Evolutionary conservation across 2,888 invertebrate genomes (phyloP).

Genomic region (Blera fallax): DNA sequence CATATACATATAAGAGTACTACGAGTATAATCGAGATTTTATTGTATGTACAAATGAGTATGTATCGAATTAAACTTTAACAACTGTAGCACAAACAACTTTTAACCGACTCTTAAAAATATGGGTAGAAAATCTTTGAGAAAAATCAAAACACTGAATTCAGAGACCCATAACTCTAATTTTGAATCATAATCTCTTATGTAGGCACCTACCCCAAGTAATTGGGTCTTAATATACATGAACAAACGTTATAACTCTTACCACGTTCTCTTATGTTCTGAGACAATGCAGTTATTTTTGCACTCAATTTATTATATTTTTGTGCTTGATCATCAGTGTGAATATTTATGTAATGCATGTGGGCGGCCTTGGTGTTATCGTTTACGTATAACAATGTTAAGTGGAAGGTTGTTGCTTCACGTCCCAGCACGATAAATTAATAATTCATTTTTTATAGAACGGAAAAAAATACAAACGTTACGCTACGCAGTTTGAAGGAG

Average conservation of each 20-base stretch:
- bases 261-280: background rate
- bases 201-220: background rate
- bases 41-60: no score
- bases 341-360: conserved; percentile 27
- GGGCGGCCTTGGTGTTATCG: conserved; percentile 25
- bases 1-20: no score
- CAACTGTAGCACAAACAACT: background rate
- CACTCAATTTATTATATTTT: conserved; percentile 15
- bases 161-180: background rate
- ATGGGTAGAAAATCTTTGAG: background rate
- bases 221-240: background rate
- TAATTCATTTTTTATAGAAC: no score
- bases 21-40: no score
- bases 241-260: conserved; percentile 5
- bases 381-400: conserved; percentile 16
- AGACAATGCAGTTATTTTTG: background rate
- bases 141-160: background rate
- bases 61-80: no score
- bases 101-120: background rate
- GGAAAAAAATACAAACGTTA: no score
- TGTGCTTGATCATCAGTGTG: conserved; percentile 4
- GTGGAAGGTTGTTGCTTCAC: conserved; percentile 33
- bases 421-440: background rate
- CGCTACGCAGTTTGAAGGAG: no score
- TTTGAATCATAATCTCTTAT: background rate